Base-by-base conservation (phyloP, 2,113 vertebrate species). In the Ceyx margarethae region DNA sequence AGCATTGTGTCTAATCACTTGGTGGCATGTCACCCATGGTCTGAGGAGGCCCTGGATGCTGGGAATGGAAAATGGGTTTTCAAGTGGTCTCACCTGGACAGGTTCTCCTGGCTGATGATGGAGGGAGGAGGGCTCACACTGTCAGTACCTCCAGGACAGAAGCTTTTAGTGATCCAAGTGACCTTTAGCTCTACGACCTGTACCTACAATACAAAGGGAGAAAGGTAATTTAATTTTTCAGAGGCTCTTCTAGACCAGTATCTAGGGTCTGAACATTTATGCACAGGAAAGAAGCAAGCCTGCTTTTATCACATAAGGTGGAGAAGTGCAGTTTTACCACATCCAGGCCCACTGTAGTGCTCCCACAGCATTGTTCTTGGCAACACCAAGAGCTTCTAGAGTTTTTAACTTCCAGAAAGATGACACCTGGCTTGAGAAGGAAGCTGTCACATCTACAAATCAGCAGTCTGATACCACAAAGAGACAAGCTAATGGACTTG, bases 101-200 rank as follows among this genome's bases (percentile, higher is more conserved):
- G 97, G 84, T 99, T 98, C 72, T 99, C 99, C 97, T 99, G 98
- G 43, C 98, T 97, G 96, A 99, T 99, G 92, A 99, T 96, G 2
- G 98, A 98, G 26, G 99, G 97, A n/a, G 99, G 99, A 18, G 99
- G 99, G 85, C 98, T 99, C 40, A 99, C 98, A 26, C 99, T 99
- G 96, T 99, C 99, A 4, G 98, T 99, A 77, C 99, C 99, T 95
- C 99, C 98, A 50, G 98, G 98, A 81, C 99, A 99, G 97, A 99
- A 99, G 93, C 99, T 99, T 97, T 99, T 99, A n/a, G 99, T 99
- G 91, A 99, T 99, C 99, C 99, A 99, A 1, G 98, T 99, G 90
- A 99, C 99, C 91, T 99, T 99, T 29, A 99, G 94, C 89, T 99
- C 99, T 31, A 99, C 98, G 25, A 99, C 99, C 78, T 99, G 99